Evolutionary conservation across 2,888 invertebrate species (phyloP), one percentile per base, ranked within the genome.

Genomic region (Leptinotarsa peninsularis): DNA sequence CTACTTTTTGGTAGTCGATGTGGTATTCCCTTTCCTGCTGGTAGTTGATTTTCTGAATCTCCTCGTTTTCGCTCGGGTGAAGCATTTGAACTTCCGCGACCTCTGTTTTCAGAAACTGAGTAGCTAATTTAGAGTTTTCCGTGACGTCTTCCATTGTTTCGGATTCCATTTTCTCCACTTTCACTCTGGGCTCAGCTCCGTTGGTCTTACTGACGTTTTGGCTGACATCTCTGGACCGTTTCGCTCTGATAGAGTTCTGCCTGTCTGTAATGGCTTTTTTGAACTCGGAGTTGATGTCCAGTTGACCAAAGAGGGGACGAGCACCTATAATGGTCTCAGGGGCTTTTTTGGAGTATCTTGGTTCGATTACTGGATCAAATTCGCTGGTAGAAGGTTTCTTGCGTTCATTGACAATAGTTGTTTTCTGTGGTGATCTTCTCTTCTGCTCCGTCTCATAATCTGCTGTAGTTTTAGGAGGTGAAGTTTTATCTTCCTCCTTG

Each of bases 281-380:
- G 76, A 88, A 87, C 81, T 89, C 89, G 7, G 83, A 82, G 79
- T 88, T 88, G 58, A 88, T 86, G 75, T 88, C 86, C 13, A 86
- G 75, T 77, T 87, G 87, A 0, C 88, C 88, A 78, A 89, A 89
- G 49, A 88, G 79, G 7, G 89, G 89, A 66, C 87, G 82, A 1
- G 88, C 88, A 4, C 89, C 89, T 33, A 87, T 86, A 1, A 88
- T 85, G 4, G 87, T 83, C 78, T 88, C 86, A 14, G 88, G 88
- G 4, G 87, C 85, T 79, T 88, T 89, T 78, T 83, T 87, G 74
- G 85, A 86, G 73, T 83, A 83, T 72, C 81, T 81, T n/a, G 83
- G 82, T 71, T 82, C 79, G 13, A 78, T 76, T 23, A 74, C 80
- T 4, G 75, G 77, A 66, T 79, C 76, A 49, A 79, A 74, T 1